Evolutionary conservation across 2,888 invertebrate species (phyloP).

Genomic region (Eugnorisma glareosa): DNA sequence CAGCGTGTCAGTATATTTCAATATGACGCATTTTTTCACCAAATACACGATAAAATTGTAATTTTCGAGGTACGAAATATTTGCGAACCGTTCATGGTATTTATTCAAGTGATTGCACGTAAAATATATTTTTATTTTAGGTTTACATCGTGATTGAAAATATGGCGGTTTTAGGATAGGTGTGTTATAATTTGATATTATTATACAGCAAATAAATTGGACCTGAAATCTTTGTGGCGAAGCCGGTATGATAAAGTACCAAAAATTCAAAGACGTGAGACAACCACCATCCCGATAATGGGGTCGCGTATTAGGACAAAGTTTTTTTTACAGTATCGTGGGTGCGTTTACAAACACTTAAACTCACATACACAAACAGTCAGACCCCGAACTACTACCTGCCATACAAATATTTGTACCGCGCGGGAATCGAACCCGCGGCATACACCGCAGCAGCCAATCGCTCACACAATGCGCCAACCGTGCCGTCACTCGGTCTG

Average conservation of each 20-base stretch:
- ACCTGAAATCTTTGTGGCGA: background rate
- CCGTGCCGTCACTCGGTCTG: too few species aligned
- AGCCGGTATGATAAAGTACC: background rate
- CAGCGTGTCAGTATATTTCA: slow-evolving; percentile 19
- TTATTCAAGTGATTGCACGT: slow-evolving; percentile 32
- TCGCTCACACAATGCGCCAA: background rate
- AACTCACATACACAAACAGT: background rate
- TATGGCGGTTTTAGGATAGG: background rate
- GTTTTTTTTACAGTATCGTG: too few species aligned
- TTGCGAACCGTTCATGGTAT: slow-evolving; percentile 24
- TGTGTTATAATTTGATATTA: background rate
- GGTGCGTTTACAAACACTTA: background rate
- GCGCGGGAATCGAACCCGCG: background rate
- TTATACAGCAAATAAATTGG: background rate
- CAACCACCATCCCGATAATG: background rate
- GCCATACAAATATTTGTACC: background rate
- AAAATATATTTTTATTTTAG: slow-evolving; percentile 19
- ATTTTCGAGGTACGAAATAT: slow-evolving; percentile 28
- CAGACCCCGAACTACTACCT: background rate
- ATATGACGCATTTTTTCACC: slow-evolving; percentile 4
- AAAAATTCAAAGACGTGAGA: background rate
- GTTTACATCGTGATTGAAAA: background rate
- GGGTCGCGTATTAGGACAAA: too few species aligned
- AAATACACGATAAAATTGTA: slow-evolving; percentile 24
- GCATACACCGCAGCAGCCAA: background rate